phyloP scores from a whole-genome alignment of 2,797 vertebrate genomes.

The Holocentrus rufus region DNA sequence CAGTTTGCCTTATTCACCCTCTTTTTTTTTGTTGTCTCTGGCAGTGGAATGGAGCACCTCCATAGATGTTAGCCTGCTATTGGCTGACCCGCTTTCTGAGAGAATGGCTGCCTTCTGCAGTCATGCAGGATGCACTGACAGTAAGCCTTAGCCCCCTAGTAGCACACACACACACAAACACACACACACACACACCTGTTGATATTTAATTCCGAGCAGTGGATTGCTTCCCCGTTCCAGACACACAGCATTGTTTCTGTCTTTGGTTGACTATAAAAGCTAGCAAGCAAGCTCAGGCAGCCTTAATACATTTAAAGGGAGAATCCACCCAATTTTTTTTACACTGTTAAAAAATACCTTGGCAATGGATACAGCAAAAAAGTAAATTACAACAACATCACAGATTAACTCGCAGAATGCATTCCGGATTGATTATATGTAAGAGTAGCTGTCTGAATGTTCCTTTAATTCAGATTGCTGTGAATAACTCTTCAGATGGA shows the following conservation, averaged over 20 bases:
- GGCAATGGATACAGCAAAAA: too few relatives aligned
- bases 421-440: too few relatives aligned
- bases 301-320: background rate
- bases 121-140: slow-evolving; percentile 79
- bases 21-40: background rate
- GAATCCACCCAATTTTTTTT: too few relatives aligned
- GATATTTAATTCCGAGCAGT: background rate
- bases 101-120: slow-evolving; percentile 88
- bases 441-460: too few relatives aligned
- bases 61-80: slow-evolving; percentile 84
- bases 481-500: background rate
- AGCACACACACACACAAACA: background rate
- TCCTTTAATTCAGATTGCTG: too few relatives aligned
- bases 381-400: too few relatives aligned
- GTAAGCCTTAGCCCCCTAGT: slow-evolving; percentile 83
- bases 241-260: background rate
- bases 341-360: too few relatives aligned
- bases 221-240: background rate
- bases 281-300: background rate
- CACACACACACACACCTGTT: too few relatives aligned
- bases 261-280: background rate
- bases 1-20: background rate
- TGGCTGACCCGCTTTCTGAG: slow-evolving; percentile 89
- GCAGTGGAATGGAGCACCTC: slow-evolving; percentile 95
- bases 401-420: too few relatives aligned